phyloP scores from a whole-genome alignment of 2,888 invertebrate genomes.

The Diadromus collaris region DNA sequence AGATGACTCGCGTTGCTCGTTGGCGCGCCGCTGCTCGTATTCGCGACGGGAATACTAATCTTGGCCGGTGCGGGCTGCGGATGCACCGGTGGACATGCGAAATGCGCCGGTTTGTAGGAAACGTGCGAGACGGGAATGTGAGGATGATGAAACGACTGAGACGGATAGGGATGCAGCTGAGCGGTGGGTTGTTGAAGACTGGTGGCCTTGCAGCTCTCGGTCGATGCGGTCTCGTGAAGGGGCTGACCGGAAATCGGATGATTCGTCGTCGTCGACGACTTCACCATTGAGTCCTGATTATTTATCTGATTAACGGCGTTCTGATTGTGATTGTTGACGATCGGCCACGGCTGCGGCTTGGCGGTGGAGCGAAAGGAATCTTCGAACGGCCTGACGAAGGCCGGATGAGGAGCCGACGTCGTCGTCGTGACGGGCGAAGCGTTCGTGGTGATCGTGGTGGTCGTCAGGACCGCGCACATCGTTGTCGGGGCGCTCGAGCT shows the following conservation, averaged over 20 bases:
- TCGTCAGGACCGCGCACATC: slow-evolving; percentile 26
- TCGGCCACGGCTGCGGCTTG: slow-evolving; percentile 71
- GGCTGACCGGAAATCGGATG: slow-evolving; percentile 59
- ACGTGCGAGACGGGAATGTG: slow-evolving; percentile 74
- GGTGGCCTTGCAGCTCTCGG: slow-evolving; percentile 55
- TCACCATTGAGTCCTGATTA: slow-evolving; percentile 69
- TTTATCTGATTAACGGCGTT: slow-evolving; percentile 71
- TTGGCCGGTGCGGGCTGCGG: slow-evolving; percentile 61
- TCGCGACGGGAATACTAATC: slow-evolving; percentile 57
- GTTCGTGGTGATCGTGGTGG: slow-evolving; percentile 37
- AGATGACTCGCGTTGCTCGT: slow-evolving; percentile 55
- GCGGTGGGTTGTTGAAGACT: slow-evolving; percentile 64
- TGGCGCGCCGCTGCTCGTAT: slow-evolving; percentile 45
- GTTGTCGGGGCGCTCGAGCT: slow-evolving; percentile 43
- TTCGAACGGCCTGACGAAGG: slow-evolving; percentile 79
- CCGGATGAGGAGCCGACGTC: slow-evolving; percentile 66
- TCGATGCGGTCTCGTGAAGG: slow-evolving; percentile 36
- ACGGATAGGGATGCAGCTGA: slow-evolving; percentile 67
- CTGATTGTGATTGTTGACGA: slow-evolving; percentile 72
- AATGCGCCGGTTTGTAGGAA: slow-evolving; percentile 74
- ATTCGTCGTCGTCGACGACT: slow-evolving; percentile 61
- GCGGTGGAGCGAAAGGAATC: slow-evolving; percentile 76
- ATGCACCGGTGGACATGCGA: slow-evolving; percentile 64
- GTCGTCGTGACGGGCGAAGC: slow-evolving; percentile 47
- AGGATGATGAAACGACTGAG: slow-evolving; percentile 72